Evolutionary conservation across 2,888 invertebrate genomes (phyloP), one percentile per base, ranked within the genome.

Genomic region (Bimastos eiseni): DNA sequence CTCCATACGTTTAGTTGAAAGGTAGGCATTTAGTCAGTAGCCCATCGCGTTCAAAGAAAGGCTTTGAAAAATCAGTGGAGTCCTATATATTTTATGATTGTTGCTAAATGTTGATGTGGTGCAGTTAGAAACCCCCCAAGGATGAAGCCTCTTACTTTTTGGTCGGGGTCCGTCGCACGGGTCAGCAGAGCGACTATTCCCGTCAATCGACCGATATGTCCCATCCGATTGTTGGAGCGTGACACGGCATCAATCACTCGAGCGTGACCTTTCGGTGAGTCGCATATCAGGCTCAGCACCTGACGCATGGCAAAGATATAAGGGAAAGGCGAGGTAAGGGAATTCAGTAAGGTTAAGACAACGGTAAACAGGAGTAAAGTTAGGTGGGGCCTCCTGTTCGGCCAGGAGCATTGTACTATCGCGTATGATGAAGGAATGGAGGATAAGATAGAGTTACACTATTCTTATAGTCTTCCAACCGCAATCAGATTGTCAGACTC

Each of bases 181-280:
- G n/a, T 70, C 70, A 70, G 70, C 70, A 70, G 70, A 70, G 70
- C 11, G 70, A 70, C 70, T 0, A 70, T 70, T n/a, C 70, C 70
- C 0, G 70, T n/a, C 30, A 70, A n/a, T 70, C 70, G 70, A n/a
- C 70, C 70, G 70, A 70, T n/a, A 30, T 70, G 30, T 13, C 70
- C 70, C 30, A n/a, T 30, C 8, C 70, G 70, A 70, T n/a, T n/a
- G 70, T 70, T 70, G 30, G 70, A 70, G 70, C 70, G 70, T 70
- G 70, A 70, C 70, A 70, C 70, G n/a, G 70, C 70, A 11, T 70
- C 70, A 70, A 70, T 70, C 70, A 70, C 70, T 70, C 70, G 30
- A 17, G 70, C 70, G n/a, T 70, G 70, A n/a, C 70, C 70, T n/a
- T 70, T n/a, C 70, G 70, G 70, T 70, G n/a, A 70, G 70, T 70